These are phyloP conservation scores for Chiloscyllium plagiosum DNA, from an alignment of 2,113 vertebrate genomes.

Conservation along the genomic window DNA sequence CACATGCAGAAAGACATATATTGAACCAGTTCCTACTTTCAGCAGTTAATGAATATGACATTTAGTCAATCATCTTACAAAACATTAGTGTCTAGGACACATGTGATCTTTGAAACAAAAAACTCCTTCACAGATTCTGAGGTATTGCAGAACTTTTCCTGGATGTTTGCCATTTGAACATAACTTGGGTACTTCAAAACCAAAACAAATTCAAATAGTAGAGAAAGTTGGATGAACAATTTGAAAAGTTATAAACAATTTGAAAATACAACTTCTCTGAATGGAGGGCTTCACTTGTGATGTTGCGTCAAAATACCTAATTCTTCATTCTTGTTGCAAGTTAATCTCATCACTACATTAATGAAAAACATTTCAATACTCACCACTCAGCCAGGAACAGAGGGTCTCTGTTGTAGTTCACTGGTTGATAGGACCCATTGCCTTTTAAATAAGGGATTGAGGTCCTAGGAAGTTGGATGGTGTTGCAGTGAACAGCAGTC, in stretches of 20 bases:
- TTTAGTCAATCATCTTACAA: not conserved
- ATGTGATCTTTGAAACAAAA: not conserved
- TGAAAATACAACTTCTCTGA: not conserved
- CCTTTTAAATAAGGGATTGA: slow-evolving; percentile 4
- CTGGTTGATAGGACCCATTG: slow-evolving; percentile 26
- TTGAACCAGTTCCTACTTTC: not conserved
- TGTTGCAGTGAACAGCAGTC: not conserved
- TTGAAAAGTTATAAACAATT: not conserved
- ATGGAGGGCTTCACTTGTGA: not conserved
- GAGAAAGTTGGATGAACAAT: no score
- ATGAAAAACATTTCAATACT: not conserved
- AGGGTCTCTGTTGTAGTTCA: not conserved
- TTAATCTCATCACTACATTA: not conserved
- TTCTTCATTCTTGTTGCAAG: not conserved
- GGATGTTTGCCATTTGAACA: not conserved
- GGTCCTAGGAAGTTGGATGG: not conserved
- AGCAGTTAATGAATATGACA: not conserved
- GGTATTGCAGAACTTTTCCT: not conserved
- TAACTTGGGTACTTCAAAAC: not conserved
- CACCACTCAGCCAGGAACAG: not conserved
- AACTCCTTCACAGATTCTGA: not conserved
- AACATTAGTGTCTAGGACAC: not conserved
- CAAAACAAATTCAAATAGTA: not conserved
- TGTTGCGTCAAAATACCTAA: not conserved
- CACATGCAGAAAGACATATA: not conserved